Evolutionary conservation across 2,113 vertebrate species (phyloP).

Genomic region (Orientallactaga bullata): DNA sequence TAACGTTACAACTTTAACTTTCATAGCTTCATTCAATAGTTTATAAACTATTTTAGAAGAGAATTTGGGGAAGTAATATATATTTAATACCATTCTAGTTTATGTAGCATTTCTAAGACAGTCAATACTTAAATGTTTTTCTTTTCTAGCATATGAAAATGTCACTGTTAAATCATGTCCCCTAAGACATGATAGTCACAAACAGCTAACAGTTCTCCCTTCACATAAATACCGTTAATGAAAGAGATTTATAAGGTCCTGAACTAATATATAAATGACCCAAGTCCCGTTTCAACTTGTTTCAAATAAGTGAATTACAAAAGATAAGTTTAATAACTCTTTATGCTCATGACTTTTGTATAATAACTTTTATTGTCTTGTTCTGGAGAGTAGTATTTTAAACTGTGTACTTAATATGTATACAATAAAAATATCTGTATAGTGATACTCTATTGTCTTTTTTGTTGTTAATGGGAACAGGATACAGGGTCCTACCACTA

Average conservation of each 20-base stretch:
- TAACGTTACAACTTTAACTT: background rate
- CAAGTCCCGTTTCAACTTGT: background rate
- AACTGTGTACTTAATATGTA: slow-evolving; percentile 2
- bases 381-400: slow-evolving; percentile 46
- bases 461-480: background rate
- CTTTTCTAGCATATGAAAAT: background rate
- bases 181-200: background rate
- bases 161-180: slow-evolving; percentile 19
- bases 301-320: slow-evolving; percentile 23
- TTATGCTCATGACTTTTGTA: slow-evolving; percentile 23
- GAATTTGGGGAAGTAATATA: background rate
- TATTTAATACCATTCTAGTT: slow-evolving; percentile 1
- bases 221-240: background rate
- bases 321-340: slow-evolving; percentile 35
- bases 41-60: slow-evolving; percentile 29
- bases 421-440: slow-evolving; percentile 69
- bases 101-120: slow-evolving; percentile 22
- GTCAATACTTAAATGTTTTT: slow-evolving; percentile 17
- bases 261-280: background rate
- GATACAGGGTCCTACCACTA: background rate
- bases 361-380: background rate
- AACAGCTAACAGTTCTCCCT: background rate
- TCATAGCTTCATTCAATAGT: background rate
- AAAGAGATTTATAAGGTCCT: background rate
- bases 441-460: slow-evolving; percentile 42